Evolutionary conservation across 1,140 invertebrate genomes (phyloP).

Genomic region (Cecropterus lyciades): DNA sequence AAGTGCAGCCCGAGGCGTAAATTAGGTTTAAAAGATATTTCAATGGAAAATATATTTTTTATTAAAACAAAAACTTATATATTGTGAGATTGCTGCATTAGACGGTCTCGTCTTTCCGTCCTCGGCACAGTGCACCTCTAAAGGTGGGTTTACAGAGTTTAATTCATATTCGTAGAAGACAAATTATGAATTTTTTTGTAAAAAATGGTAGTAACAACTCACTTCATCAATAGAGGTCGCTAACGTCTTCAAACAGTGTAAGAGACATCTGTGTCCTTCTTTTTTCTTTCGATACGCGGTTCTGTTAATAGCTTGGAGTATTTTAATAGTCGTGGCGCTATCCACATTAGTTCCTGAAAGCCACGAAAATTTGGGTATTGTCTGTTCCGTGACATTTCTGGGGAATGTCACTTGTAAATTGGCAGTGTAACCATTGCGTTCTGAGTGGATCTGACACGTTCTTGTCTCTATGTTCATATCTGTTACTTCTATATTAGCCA

Average conservation of each 20-base stretch:
- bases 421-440: conserved; percentile 89
- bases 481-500: conserved; percentile 93
- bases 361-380: conserved; percentile 81
- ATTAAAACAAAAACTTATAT: too few relatives aligned
- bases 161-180: too few relatives aligned
- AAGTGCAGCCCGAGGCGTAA: too few relatives aligned
- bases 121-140: too few relatives aligned
- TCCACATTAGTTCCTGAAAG: conserved; percentile 80
- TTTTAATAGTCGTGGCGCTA: conserved; percentile 77
- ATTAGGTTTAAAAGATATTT: too few relatives aligned
- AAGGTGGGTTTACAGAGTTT: too few relatives aligned
- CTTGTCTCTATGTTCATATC: conserved; percentile 90
- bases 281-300: conserved; percentile 79
- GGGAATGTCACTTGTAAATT: conserved; percentile 93
- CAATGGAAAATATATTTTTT: too few relatives aligned
- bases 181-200: too few relatives aligned
- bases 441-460: conserved; percentile 90
- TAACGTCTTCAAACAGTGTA: conserved; percentile 79
- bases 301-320: conserved; percentile 78
- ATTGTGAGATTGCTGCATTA: too few relatives aligned
- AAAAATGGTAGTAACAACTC: conserved; percentile 31
- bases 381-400: conserved; percentile 86
- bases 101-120: too few relatives aligned
- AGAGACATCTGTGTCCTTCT: conserved; percentile 73
- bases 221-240: conserved; percentile 80